Conservation (phyloP, 2,888 invertebrate genomes). For the Epinotia ramella region DNA sequence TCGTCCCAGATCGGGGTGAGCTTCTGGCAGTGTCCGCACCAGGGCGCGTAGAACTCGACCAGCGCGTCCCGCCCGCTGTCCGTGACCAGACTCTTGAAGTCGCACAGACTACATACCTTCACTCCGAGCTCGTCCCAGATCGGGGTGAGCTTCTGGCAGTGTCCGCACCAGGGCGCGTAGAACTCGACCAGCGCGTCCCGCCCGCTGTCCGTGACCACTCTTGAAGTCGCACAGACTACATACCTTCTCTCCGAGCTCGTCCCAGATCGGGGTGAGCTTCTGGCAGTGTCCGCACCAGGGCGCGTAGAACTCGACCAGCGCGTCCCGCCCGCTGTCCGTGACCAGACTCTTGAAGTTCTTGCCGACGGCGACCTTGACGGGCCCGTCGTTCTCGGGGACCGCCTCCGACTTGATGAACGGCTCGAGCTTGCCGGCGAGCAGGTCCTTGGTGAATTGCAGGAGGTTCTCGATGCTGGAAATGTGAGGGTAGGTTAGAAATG, state of each 20-base stretch:
- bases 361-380: slow-evolving; percentile 96
- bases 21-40: slow-evolving; percentile 88
- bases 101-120: slow-evolving; percentile 79
- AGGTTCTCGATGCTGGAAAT: slow-evolving; percentile 91
- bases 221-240: slow-evolving; percentile 86
- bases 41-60: background rate
- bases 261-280: slow-evolving; percentile 96
- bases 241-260: slow-evolving; percentile 95
- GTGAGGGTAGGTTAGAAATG: background rate
- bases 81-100: background rate
- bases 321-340: slow-evolving; percentile 95
- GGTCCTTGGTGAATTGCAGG: slow-evolving; percentile 92
- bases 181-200: slow-evolving; percentile 98
- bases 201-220: slow-evolving; percentile 94
- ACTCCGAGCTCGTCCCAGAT: slow-evolving; percentile 97
- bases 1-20: slow-evolving; percentile 97
- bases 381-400: slow-evolving; percentile 94
- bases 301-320: slow-evolving; percentile 98
- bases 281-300: slow-evolving; percentile 99
- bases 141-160: slow-evolving; percentile 98
- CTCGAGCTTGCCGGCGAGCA: slow-evolving; percentile 93
- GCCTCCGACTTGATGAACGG: slow-evolving; percentile 98
- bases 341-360: slow-evolving; percentile 99
- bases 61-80: background rate
- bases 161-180: slow-evolving; percentile 97